Evolutionary conservation across 2,113 vertebrate genomes (phyloP).

Genomic region (Cavia aperea): DNA sequence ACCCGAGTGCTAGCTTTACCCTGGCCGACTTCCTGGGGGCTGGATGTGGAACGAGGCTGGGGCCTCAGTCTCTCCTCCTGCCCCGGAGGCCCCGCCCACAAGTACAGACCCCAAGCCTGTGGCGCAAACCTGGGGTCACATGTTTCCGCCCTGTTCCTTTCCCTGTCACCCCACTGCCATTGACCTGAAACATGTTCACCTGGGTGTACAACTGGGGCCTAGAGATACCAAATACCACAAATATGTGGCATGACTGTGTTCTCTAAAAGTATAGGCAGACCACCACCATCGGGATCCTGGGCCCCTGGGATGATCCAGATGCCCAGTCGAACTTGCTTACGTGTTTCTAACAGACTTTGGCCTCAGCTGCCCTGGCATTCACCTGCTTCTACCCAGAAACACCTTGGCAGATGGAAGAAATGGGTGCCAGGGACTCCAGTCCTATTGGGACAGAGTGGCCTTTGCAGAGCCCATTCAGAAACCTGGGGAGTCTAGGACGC

Average conservation of each 20-base stretch:
- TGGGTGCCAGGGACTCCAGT: neutral
- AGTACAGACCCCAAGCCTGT: neutral
- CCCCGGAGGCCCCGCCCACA: neutral
- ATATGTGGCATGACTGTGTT: neutral
- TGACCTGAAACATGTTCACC: neutral
- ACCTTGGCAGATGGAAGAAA: neutral
- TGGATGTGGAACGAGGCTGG: neutral
- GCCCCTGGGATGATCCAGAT: neutral
- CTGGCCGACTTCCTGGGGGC: neutral
- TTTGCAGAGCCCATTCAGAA: neutral
- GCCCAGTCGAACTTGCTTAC: neutral
- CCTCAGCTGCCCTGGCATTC: neutral
- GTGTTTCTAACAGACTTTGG: neutral
- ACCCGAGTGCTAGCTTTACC: neutral
- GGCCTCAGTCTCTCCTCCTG: neutral
- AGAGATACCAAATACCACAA: neutral
- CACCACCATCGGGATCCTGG: neutral
- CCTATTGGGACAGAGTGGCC: neutral
- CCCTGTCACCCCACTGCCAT: neutral
- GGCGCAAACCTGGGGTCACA: neutral
- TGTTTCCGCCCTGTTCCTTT: slow-evolving; percentile 1
- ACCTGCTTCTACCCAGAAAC: neutral
- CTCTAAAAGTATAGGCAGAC: neutral
- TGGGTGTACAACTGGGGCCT: neutral
- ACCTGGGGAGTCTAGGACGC: neutral